phyloP scores from a whole-genome alignment of 1,140 invertebrate genomes.

The Drosophila arawakana region DNA sequence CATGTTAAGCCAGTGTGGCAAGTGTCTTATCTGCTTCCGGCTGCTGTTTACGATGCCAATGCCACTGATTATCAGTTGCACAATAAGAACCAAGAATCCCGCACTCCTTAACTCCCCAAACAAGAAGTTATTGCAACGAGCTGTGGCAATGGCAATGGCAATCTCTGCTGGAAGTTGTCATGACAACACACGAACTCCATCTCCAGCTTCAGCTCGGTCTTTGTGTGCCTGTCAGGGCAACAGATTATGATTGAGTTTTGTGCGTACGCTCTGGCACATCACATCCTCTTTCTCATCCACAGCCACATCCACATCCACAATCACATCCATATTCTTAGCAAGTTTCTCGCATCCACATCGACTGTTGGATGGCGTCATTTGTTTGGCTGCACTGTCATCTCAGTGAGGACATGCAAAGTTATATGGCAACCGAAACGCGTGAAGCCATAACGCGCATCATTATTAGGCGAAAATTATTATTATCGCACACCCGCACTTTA shows the following conservation, averaged over 20 bases:
- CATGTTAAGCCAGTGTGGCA: conserved; percentile 73
- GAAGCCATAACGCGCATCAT: conserved; percentile 80
- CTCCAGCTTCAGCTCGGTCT: conserved; percentile 11
- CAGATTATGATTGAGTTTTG: conserved; percentile 81
- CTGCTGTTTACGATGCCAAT: conserved; percentile 77
- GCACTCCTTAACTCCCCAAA: conserved; percentile 37
- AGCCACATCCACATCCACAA: background rate
- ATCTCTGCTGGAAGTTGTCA: conserved; percentile 66
- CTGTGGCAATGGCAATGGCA: conserved; percentile 27
- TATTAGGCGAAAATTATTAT: conserved; percentile 83
- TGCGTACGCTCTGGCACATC: conserved; percentile 14
- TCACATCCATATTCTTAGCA: background rate
- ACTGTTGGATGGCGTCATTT: conserved; percentile 35
- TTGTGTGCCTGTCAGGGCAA: conserved; percentile 55
- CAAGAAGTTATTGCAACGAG: conserved; percentile 79
- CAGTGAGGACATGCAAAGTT: conserved; percentile 70
- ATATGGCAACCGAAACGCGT: conserved; percentile 65
- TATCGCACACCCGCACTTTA: conserved; percentile 68
- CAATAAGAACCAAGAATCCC: conserved; percentile 51
- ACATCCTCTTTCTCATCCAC: background rate
- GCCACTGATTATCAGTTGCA: conserved; percentile 75
- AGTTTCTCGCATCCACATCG: background rate
- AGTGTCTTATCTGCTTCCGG: conserved; percentile 79
- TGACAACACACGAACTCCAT: conserved; percentile 35
- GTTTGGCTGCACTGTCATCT: conserved; percentile 50